Evolutionary conservation across 2,113 vertebrate species (phyloP), one percentile per base, ranked within the genome.

Genomic region (Rhabdomys dilectus): DNA sequence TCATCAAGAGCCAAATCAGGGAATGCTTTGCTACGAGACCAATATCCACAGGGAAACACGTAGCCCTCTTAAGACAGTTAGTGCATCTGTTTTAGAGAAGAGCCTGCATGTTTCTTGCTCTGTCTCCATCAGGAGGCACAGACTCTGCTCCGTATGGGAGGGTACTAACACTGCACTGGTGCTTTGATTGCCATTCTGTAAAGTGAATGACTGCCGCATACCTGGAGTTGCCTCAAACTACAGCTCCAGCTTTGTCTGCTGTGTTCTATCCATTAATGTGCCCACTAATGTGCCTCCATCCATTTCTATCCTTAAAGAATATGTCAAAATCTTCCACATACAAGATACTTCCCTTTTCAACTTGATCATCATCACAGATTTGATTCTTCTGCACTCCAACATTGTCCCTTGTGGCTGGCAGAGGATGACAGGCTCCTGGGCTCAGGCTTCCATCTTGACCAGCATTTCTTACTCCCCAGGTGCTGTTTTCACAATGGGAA

Each of bases 301-400:
- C 88, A 87, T 76, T 96, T 91, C 51, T n/a, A 48, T 42, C 39
- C 22, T 78, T 29, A 88, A 78, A 70, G 53, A 91, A 75, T 60
- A 21, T 88, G 68, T 66, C 90, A 36, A 89, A 62, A 48, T 62
- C 22, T 96, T 58, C 75, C 56, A 45, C 78, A n/a, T 75, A 36
- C 9, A 15, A 85, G 90, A 70, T 48, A 51, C 26, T 42, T 92
- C 62, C 15, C n/a, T 34, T 87, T 64, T 62, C 80, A 36, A 1
- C 72, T 78, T 94, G 21, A 73, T 51, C 16, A 26, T 26, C 48
- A 36, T 36, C 84, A 29, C 53, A 58, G 53, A n/a, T 60, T 89
- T 53, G 0, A 93, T 88, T 92, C 13, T 68, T 62, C 51, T 78
- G 80, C 7, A 22, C 22, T 12, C 75, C 53, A 76, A 26, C 34